Evolutionary conservation across 2,797 vertebrate genomes (phyloP).

Genomic region (Lepus townsendii): DNA sequence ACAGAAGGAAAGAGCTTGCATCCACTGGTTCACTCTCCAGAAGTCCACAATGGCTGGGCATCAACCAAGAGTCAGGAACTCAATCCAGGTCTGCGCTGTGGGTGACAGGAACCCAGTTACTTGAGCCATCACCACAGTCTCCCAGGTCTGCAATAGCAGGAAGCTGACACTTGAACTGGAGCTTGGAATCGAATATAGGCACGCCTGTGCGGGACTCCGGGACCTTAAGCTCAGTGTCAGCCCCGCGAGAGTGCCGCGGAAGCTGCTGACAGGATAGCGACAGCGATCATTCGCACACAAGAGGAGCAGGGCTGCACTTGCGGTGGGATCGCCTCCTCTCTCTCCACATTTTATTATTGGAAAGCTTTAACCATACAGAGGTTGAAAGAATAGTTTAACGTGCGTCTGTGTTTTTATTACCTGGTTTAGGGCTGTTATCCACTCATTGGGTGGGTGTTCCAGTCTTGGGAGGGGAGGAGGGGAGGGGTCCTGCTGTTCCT

Average conservation of each 20-base stretch:
- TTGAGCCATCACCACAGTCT: no score
- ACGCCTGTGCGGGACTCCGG: no score
- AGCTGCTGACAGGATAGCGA: neutral
- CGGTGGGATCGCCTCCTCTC: neutral
- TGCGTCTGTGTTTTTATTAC: neutral
- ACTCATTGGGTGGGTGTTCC: neutral
- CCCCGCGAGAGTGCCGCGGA: neutral
- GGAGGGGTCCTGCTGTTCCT: neutral
- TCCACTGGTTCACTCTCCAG: no score
- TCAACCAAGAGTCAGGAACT: no score
- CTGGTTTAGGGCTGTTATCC: neutral
- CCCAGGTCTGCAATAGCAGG: no score
- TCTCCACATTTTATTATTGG: neutral
- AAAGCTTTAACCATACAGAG: constrained; percentile 34
- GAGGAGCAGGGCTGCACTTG: neutral
- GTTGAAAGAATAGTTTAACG: constrained; percentile 12
- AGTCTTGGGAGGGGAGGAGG: constrained; percentile 14
- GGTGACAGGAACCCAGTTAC: no score
- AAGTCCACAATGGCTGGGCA: no score
- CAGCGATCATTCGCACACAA: neutral
- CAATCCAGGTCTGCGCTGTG: no score
- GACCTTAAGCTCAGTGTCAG: no score
- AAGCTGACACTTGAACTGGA: no score
- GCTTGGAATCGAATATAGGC: no score
- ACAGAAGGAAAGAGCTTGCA: no score